Percentiles rank a stretch among this genome's conserved stretches.
Evolutionary conservation across 2,113 vertebrate species (phyloP).

Genomic region (Tretioscincus oriximinensis): DNA sequence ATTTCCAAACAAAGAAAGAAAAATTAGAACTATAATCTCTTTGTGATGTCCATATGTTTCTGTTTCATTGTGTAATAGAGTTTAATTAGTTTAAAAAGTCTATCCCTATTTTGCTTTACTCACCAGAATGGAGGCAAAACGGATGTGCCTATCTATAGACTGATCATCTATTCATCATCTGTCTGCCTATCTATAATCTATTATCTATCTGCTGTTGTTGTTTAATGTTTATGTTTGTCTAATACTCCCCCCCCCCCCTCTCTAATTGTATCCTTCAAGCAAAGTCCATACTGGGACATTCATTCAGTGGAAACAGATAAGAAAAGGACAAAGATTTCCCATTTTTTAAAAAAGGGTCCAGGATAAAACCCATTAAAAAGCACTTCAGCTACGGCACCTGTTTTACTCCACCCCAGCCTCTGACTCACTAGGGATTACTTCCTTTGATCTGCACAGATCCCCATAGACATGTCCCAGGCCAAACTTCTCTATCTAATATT

Average conservation of each 20-base stretch:
- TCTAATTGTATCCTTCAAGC: constrained; percentile 48
- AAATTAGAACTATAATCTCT: too few species aligned
- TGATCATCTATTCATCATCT: too few species aligned
- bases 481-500: constrained; percentile 67
- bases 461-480: constrained; percentile 69
- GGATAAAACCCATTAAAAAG: constrained; percentile 65
- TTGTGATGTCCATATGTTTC: too few species aligned
- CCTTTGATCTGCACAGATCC: constrained; percentile 70
- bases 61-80: too few species aligned
- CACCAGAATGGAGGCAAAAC: too few species aligned
- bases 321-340: constrained; percentile 52
- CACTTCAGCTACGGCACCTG: constrained; percentile 55
- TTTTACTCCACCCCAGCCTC: constrained; percentile 60
- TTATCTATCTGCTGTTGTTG: too few species aligned
- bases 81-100: too few species aligned
- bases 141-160: too few species aligned
- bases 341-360: constrained; percentile 63
- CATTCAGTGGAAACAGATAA: constrained; percentile 48
- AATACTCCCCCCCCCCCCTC: not conserved
- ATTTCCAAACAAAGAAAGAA: too few species aligned
- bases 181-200: too few species aligned
- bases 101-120: too few species aligned
- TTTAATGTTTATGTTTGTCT: too few species aligned
- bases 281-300: constrained; percentile 51
- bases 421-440: constrained; percentile 60